A percentile compares a stretch with the other conserved stretches of the same genome.
Evolutionary conservation across 1,140 invertebrate species (phyloP).

Genomic region (Listronotus oregonensis): DNA sequence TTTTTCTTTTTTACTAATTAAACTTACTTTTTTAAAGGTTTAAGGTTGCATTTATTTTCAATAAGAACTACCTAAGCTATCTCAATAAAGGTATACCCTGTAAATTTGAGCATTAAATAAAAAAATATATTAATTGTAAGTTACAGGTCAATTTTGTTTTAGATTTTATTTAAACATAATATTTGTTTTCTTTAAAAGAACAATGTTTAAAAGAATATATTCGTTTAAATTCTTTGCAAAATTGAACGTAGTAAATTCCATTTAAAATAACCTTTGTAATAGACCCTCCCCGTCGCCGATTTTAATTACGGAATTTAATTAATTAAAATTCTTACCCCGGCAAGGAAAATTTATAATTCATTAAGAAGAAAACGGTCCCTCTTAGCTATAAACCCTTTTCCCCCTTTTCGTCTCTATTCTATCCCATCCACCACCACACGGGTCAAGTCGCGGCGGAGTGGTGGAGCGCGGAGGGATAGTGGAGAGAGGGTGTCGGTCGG

Average conservation of each 20-base stretch:
- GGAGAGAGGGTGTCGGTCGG: slow-evolving; percentile 40
- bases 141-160: no score
- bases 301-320: slow-evolving; percentile 35
- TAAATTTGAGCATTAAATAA: no score
- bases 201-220: no score
- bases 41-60: no score
- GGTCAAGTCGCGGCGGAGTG: slow-evolving; percentile 19
- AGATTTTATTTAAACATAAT: no score
- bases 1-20: no score
- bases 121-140: no score
- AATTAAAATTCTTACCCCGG: slow-evolving; percentile 35
- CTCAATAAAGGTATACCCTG: no score
- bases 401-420: slow-evolving; percentile 12
- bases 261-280: slow-evolving; percentile 3
- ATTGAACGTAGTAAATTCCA: not conserved
- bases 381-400: no score
- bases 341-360: slow-evolving; percentile 37
- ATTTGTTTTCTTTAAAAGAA: no score
- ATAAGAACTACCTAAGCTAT: no score
- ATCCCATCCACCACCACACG: slow-evolving; percentile 13
- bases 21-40: no score
- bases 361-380: slow-evolving; percentile 26
- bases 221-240: slow-evolving; percentile 1
- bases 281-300: slow-evolving; percentile 1
- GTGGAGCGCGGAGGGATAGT: slow-evolving; percentile 34